Evolutionary conservation across 2,888 invertebrate species (phyloP).

Genomic region (Coenonympha arcania): DNA sequence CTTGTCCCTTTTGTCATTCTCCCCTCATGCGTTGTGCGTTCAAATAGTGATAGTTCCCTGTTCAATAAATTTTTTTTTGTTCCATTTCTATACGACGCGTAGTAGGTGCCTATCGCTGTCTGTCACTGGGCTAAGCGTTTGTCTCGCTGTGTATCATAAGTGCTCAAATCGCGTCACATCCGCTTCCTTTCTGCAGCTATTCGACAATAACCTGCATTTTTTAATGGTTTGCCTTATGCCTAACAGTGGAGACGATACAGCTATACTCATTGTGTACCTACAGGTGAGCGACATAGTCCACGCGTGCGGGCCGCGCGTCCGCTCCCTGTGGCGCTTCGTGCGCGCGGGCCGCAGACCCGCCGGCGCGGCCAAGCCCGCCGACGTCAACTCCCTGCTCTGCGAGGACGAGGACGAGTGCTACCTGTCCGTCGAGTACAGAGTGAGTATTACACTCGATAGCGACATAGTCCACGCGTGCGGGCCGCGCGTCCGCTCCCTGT

Average conservation of each 20-base stretch:
- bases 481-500: conserved; percentile 59
- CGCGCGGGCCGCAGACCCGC: conserved; percentile 52
- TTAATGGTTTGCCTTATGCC: not conserved
- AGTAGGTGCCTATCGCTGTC: too few relatives aligned
- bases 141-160: too few relatives aligned
- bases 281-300: conserved; percentile 57
- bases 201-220: too few relatives aligned
- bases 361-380: conserved; percentile 57
- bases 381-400: conserved; percentile 63
- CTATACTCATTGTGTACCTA: too few relatives aligned
- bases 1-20: too few relatives aligned
- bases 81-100: too few relatives aligned
- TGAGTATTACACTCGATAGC: conserved; percentile 35
- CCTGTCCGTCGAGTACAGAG: conserved; percentile 62
- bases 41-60: too few relatives aligned
- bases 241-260: too few relatives aligned
- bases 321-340: conserved; percentile 62
- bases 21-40: too few relatives aligned
- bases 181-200: too few relatives aligned
- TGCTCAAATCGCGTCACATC: too few relatives aligned
- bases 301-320: conserved; percentile 59
- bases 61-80: not conserved
- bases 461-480: conserved; percentile 59
- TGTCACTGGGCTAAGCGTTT: too few relatives aligned
- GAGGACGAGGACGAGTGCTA: conserved; percentile 67